phyloP scores from a whole-genome alignment of 2,888 invertebrate species.

The Heliconius ismenius region DNA sequence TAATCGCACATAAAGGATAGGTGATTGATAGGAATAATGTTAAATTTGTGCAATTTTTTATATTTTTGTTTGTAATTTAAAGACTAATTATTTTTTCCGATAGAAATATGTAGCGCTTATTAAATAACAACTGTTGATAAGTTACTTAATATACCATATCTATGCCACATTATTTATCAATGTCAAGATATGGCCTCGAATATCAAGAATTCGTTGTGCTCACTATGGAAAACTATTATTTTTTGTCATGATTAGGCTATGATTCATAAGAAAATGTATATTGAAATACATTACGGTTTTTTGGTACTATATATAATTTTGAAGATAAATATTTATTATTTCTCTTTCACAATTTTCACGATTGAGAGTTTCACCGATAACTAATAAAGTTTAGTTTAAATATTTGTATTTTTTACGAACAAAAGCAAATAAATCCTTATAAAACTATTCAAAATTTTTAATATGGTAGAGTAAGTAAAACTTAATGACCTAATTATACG shows the following conservation, averaged over 20 bases:
- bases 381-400: no score
- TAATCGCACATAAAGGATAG: no score
- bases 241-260: constrained; percentile 4
- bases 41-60: neutral
- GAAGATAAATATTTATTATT: neutral
- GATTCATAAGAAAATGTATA: constrained; percentile 1
- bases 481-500: neutral
- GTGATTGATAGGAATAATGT: neutral
- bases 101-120: neutral
- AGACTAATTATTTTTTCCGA: neutral
- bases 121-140: neutral
- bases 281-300: neutral
- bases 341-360: no score
- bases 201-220: neutral
- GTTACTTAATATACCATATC: constrained; percentile 7
- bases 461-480: neutral
- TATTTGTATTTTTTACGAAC: no score
- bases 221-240: neutral
- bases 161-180: constrained; percentile 11
- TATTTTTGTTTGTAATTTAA: neutral
- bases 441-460: no score
- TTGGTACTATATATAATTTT: neutral
- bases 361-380: no score
- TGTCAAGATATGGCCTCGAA: constrained; percentile 21
- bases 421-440: no score